Evolutionary conservation across 2,797 vertebrate species (phyloP).

Genomic region (Notamacropus eugenii): DNA sequence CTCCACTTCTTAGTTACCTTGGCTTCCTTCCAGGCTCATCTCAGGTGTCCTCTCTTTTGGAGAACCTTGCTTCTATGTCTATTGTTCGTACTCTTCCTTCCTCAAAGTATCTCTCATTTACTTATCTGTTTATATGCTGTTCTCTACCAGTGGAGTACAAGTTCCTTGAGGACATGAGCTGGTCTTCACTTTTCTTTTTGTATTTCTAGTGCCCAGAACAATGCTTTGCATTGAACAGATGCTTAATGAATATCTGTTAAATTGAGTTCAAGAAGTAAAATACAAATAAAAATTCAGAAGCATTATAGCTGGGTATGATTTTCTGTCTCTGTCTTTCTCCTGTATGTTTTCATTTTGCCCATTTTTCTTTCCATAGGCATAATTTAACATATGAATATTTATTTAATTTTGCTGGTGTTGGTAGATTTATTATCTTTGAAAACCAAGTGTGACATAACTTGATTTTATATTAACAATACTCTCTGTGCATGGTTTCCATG

Average conservation of each 20-base stretch:
- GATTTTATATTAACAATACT: conserved; percentile 70
- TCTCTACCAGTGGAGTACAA: not conserved
- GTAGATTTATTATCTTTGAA: conserved; percentile 81
- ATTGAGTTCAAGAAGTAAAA: not conserved
- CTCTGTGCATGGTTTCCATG: conserved; percentile 69
- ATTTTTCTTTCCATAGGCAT: conserved; percentile 52
- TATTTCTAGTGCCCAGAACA: not conserved
- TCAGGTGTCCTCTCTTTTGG: not conserved
- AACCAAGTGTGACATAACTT: conserved; percentile 73
- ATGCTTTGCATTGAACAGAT: not conserved
- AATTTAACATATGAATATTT: conserved; percentile 73
- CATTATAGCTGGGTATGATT: not conserved
- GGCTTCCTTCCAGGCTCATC: not conserved
- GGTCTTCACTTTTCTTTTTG: not conserved
- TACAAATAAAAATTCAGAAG: not conserved
- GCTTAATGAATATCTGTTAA: not conserved
- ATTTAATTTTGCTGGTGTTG: conserved; percentile 80
- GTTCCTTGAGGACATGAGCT: not conserved
- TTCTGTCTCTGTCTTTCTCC: not conserved
- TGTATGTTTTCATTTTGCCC: conserved; percentile 59
- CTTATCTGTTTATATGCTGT: not conserved
- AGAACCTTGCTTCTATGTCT: not conserved
- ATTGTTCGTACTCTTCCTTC: not conserved
- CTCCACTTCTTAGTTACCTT: not conserved
- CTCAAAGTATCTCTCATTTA: not conserved